These are phyloP conservation scores for Rostratula benghalensis DNA, from an alignment of 2,113 vertebrate species.

Conservation along the genomic window DNA sequence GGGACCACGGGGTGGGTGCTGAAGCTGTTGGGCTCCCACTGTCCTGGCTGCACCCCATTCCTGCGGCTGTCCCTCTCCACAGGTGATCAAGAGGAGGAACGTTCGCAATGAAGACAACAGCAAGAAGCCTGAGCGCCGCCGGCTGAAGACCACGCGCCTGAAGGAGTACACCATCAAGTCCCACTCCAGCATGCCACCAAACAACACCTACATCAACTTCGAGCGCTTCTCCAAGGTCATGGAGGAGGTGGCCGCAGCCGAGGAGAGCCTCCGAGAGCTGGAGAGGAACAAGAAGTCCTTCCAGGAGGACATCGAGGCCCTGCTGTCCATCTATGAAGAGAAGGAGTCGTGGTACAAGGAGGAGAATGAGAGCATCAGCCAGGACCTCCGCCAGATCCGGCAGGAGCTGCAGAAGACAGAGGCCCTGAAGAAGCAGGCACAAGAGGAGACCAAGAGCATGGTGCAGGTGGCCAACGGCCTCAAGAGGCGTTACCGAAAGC, in stretches of 20 bases:
- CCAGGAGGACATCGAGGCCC: conserved; percentile 88
- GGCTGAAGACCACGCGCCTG: conserved; percentile 93
- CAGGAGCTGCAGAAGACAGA: conserved; percentile 89
- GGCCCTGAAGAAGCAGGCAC: conserved; percentile 85
- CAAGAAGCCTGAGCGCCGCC: conserved; percentile 88
- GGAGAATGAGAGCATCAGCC: conserved; percentile 89
- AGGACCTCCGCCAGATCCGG: conserved; percentile 86
- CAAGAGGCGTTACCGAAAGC: conserved; percentile 86
- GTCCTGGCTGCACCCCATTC: rapidly evolving
- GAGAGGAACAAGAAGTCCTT: conserved; percentile 87
- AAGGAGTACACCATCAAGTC: conserved; percentile 99
- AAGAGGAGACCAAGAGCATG: conserved; percentile 84
- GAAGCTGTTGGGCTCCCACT: rapidly evolving
- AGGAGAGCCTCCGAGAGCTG: conserved; percentile 89
- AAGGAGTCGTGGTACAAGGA: conserved; percentile 96
- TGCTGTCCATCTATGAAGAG: conserved; percentile 93
- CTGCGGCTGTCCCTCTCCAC: rapidly evolving
- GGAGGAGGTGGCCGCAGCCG: conserved; percentile 88
- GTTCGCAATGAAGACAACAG: conserved; percentile 89
- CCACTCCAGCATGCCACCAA: conserved; percentile 98
- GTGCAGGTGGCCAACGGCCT: conserved; percentile 85
- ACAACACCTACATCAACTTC: conserved; percentile 97
- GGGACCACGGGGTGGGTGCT: rapidly evolving
- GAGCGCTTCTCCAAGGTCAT: conserved; percentile 97
- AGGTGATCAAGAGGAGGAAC: conserved; percentile 94